Base-by-base conservation (phyloP, 2,113 vertebrate species). In the Phalacrocorax brasilianus region DNA sequence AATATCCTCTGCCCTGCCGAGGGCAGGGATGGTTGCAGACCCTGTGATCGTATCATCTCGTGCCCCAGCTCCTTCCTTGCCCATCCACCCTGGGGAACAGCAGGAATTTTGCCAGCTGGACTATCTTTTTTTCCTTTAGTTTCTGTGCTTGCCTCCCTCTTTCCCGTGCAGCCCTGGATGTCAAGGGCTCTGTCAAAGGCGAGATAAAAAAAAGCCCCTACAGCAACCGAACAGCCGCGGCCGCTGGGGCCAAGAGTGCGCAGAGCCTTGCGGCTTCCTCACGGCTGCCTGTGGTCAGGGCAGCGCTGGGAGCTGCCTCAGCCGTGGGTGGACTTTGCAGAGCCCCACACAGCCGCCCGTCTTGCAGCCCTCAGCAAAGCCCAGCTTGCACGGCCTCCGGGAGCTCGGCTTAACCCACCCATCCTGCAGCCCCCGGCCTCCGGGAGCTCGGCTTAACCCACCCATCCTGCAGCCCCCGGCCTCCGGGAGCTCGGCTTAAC, bases 211-310 rank as follows among this genome's bases (percentile, higher is more conserved):
- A 58, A 30, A 42, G 23, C 35, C 56, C 80, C 22, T 75, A 20
- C 35, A 44, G 7, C 1, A 38, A 67, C 10, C 1, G 2, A 44
- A 3, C 44, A 2, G 2, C 30, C 3, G 2, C 6, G 1, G 52
- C 18, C 6, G 14, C 58, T 2, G 7, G 27, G 55, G 21, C n/a
- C 5, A 5, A 59, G 87, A 0, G 6, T 8, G 26, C 52, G 15
- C n/a, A 4, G 16, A 53, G 7, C 40, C 14, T 9, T 8, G 6
- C 5, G 1, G 50, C 35, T 87, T 92, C 61, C 77, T 76, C 49
- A 5, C 0, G 5, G 24, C 63, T 49, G 49, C 24, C 1, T 27
- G 68, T 5, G 61, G 67, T 38, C 28, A 2, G 35, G 27, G 50
- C 71, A 20, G 79, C 2, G 10, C 42, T 3, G 10, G 24, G 9